Evolutionary conservation across 2,888 invertebrate genomes (phyloP), one percentile per base, ranked within the genome.

Genomic region (Oxycera nigricornis): DNA sequence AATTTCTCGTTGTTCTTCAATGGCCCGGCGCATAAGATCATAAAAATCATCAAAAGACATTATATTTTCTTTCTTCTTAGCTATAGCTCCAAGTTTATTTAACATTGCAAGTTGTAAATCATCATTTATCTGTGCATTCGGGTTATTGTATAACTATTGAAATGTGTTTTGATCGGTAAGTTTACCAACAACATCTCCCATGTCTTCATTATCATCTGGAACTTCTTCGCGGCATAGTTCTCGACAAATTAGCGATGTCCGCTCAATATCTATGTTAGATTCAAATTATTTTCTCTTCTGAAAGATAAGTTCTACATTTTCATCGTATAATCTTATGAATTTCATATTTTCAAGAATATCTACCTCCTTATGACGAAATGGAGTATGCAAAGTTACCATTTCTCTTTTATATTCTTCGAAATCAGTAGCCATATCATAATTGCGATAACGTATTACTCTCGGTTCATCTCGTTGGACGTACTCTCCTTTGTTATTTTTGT

Each of bases 341-440:
- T 77, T 78, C 67, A 75, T 59, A 30, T 78, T 77, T 35, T 14
- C 76, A n/a, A 78, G 35, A 39, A 78, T 75, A 30, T 78, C 77
- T 4, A 39, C 55, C 17, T 78, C 78, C 76, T 77, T 77, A 50
- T 77, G 73, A 2, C 76, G 62, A 61, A 79, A 84, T 2, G 79
- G 82, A 4, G 83, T 11, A 76, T 82, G 80, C 39, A 85, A 79
- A 20, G 79, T 76, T 0, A 77, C 78, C 77, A 78, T 79, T 76
- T 78, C 79, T 46, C 77, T 35, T 75, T 74, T 78, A 79, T 84
- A 85, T 14, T 82, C 79, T 76, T 82, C 78, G 59, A 76, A 78
- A 77, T 82, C 78, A 39, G 78, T 75, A 74, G 79, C 80, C 70
- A 83, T 83, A 70, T 85, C 82, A 78, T 35, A 35, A 11, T 35